Evolutionary conservation across 2,113 vertebrate genomes (phyloP).

Genomic region (Clupea harengus): DNA sequence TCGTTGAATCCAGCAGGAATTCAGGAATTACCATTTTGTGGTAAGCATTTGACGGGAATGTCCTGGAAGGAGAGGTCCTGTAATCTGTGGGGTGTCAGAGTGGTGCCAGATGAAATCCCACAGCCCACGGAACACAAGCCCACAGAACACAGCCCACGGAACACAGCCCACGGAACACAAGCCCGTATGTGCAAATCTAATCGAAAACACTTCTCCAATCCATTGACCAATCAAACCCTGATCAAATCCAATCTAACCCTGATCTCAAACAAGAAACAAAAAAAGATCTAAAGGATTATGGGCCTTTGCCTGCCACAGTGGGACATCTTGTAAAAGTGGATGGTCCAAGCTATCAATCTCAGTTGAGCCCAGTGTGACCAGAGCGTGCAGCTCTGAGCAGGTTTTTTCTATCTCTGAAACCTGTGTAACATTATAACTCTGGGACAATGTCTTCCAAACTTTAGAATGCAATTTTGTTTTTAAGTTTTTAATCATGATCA

Average conservation of each 20-base stretch:
- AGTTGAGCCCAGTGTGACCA: background rate
- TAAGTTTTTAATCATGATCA: too few relatives aligned
- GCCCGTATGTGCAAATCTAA: background rate
- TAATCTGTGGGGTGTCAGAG: background rate
- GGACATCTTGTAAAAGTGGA: background rate
- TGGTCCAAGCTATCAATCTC: background rate
- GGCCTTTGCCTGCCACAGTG: background rate
- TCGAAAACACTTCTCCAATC: constrained; percentile 14
- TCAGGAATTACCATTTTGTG: background rate
- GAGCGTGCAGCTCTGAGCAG: background rate
- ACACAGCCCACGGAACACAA: background rate
- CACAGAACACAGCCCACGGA: background rate
- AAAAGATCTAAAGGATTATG: background rate
- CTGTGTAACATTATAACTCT: background rate
- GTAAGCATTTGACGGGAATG: background rate
- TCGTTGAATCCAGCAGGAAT: background rate
- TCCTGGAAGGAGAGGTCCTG: background rate
- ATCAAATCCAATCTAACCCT: background rate
- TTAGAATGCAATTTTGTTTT: background rate
- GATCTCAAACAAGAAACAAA: background rate
- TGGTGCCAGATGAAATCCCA: background rate
- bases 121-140: background rate
- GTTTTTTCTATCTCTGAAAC: background rate
- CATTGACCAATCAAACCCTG: background rate
- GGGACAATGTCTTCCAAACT: background rate